Evolutionary conservation across 2,888 invertebrate genomes (phyloP).

Genomic region (Seira ritae): DNA sequence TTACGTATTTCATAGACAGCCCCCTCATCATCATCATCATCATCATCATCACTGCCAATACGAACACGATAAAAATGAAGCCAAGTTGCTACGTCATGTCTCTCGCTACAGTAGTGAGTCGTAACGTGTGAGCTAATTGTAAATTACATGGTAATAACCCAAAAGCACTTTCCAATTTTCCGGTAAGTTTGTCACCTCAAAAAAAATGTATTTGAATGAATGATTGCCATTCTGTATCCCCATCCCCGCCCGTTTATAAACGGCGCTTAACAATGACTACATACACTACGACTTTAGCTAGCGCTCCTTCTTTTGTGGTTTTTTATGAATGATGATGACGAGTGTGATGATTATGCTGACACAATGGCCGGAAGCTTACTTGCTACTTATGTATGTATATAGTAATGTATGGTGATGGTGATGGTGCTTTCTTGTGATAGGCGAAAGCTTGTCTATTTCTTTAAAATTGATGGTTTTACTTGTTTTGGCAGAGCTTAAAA

Average conservation of each 20-base stretch:
- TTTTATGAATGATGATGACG: neutral
- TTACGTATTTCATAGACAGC: too few species aligned
- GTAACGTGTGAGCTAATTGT: neutral
- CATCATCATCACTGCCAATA: neutral
- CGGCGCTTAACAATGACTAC: neutral
- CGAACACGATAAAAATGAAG: neutral
- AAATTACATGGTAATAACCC: neutral
- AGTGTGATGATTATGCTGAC: conserved; percentile 11
- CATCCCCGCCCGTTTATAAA: too few species aligned
- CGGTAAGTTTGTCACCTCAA: conserved; percentile 2
- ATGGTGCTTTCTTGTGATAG: neutral
- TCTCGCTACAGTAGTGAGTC: too few species aligned
- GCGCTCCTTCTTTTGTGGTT: neutral
- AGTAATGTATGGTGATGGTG: neutral
- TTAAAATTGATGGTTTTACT: conserved; percentile 3
- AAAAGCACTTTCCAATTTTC: conserved; percentile 6
- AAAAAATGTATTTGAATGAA: neutral
- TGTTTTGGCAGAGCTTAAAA: conserved; percentile 11
- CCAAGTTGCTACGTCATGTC: neutral
- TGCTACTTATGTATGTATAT: neutral
- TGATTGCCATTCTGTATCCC: neutral
- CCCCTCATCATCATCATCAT: too few species aligned
- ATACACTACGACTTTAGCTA: neutral
- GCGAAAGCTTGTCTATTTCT: conserved; percentile 5
- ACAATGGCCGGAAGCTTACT: conserved; percentile 5